Evolutionary conservation across 2,797 vertebrate species (phyloP).

Genomic region (Pogonophryne albipinna): DNA sequence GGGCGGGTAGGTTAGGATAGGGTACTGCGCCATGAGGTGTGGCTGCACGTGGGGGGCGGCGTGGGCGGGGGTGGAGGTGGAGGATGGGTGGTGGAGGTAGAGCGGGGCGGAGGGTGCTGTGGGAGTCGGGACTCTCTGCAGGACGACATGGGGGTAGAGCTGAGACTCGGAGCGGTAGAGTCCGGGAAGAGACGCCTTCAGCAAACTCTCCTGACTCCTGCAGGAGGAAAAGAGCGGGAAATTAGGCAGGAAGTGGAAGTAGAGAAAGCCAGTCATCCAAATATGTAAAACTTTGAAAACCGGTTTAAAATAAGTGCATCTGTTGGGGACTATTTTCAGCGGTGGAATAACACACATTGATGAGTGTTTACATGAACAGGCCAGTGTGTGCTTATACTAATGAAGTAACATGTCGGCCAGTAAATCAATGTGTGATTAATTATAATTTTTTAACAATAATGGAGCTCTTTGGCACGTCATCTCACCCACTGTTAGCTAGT

Average conservation of each 20-base stretch:
- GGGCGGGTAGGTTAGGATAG: constrained; percentile 73
- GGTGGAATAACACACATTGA: too few species aligned
- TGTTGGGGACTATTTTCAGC: too few species aligned
- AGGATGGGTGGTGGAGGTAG: constrained; percentile 73
- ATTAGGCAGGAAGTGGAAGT: not conserved
- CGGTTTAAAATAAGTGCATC: too few species aligned
- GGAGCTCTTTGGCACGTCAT: too few species aligned
- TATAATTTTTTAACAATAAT: too few species aligned
- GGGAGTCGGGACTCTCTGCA: constrained; percentile 84
- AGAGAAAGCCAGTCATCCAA: too few species aligned
- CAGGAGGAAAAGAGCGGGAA: constrained; percentile 6
- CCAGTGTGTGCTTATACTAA: too few species aligned
- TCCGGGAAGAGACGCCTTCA: constrained; percentile 79
- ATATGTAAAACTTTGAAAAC: too few species aligned
- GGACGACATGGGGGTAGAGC: constrained; percentile 83
- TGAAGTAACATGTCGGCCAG: too few species aligned
- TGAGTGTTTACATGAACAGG: too few species aligned
- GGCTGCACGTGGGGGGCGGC: constrained; percentile 36
- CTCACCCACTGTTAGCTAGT: too few species aligned
- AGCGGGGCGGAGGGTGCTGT: constrained; percentile 76
- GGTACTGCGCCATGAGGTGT: constrained; percentile 71
- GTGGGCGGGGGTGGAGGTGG: constrained; percentile 57
- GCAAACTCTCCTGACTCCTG: constrained; percentile 86
- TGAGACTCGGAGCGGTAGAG: constrained; percentile 82
- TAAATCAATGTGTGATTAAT: too few species aligned